A percentile compares a stretch with the other conserved stretches of the same genome.
These are phyloP conservation scores for Chymomyza fuscimana DNA, from an alignment of 2,888 invertebrate genomes.

Conservation along the genomic window DNA sequence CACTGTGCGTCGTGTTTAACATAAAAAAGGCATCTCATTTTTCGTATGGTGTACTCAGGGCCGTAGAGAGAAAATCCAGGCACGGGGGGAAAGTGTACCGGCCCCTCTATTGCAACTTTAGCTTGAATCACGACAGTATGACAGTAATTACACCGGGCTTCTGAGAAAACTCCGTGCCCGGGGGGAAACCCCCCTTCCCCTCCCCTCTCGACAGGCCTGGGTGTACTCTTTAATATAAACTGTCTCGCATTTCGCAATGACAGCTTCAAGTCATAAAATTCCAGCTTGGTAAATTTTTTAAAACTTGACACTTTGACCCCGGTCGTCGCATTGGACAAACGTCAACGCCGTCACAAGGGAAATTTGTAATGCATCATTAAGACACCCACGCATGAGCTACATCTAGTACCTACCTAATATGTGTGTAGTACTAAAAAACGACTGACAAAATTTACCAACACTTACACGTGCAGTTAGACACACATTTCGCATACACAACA, in stretches of 20 bases:
- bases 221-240: no score
- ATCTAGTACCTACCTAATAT: neutral
- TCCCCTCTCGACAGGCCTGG: no score
- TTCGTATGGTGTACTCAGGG: no score
- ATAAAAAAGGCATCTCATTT: no score
- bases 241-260: neutral
- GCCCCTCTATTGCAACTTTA: no score
- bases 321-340: slow-evolving; percentile 5
- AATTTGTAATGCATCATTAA: slow-evolving; percentile 50
- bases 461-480: neutral
- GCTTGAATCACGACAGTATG: no score
- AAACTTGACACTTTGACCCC: slow-evolving; percentile 41
- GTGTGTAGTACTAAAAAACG: neutral
- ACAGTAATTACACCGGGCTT: no score
- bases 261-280: neutral
- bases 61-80: no score
- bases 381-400: slow-evolving; percentile 24
- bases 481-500: neutral
- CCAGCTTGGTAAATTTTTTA: slow-evolving; percentile 8
- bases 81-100: no score
- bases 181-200: no score
- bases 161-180: no score
- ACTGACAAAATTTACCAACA: neutral
- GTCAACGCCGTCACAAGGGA: neutral
- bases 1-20: no score